Evolutionary conservation across 2,797 vertebrate genomes (phyloP), one percentile per base, ranked within the genome.

Genomic region (Novumbra hubbsi): DNA sequence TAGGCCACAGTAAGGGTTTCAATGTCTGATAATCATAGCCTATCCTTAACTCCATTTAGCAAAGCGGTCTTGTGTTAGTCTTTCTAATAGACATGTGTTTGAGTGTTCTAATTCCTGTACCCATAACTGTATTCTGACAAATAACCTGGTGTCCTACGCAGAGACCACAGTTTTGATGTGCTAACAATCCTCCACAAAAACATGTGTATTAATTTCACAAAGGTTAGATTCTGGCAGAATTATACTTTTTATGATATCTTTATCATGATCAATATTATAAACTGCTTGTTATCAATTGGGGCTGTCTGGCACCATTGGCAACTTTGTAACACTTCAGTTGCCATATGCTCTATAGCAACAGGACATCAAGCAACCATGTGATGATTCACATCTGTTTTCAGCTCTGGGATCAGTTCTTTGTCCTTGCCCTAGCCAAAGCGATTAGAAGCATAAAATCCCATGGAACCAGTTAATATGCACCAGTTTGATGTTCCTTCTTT

Each of bases 141-240:
- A 65, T 32, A 34, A 65, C 28, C 63, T 30, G 12, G 15, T 15
- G 24, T 63, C 30, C 17, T 32, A 30, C 14, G 30, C 63, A 65
- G 63, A 64, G 30, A 64, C 5, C 28, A 65, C 60, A 14, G 60
- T 64, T 67, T 17, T 67, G 65, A 67, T 41, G 17, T 66, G 32
- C 32, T 11, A 66, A n/a, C 19, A 67, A 67, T 5, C 41, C 7
- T 45, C 41, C 41, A 21, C 30, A 19, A 67, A 38, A 17, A 19
- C 30, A 66, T 67, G 2, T 67, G 65, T 34, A 41, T n/a, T 11
- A n/a, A 67, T 67, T 41, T 14, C 11, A 67, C 34, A 32, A 21
- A 41, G 17, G 65, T 41, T 67, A 41, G 9, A 67, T 34, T 67
- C 9, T n/a, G 34, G 24, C 3, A 64, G 14, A 28, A 64, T 64